Percentiles rank a stretch among this genome's conserved stretches.
phyloP scores from a whole-genome alignment of 2,797 vertebrate genomes.

The Remorina albescens region DNA sequence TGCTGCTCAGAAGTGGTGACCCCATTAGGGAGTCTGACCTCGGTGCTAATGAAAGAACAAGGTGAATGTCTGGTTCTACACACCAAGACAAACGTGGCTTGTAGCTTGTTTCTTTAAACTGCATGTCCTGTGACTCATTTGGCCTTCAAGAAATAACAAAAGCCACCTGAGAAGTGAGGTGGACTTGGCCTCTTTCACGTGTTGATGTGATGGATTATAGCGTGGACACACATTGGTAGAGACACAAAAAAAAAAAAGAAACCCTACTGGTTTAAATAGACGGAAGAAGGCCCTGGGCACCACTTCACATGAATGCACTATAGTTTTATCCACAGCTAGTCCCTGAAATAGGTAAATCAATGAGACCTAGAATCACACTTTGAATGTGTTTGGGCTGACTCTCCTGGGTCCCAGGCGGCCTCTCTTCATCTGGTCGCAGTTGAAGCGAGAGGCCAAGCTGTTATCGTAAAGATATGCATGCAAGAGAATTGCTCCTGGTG shows the following conservation, averaged over 20 bases:
- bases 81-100: constrained; percentile 20
- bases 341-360: neutral
- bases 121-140: constrained; percentile 55
- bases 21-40: constrained; percentile 34
- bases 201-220: constrained; percentile 59
- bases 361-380: constrained; percentile 1
- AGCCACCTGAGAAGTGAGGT: constrained; percentile 33
- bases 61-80: constrained; percentile 24
- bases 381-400: constrained; percentile 13
- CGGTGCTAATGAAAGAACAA: constrained; percentile 41
- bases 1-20: constrained; percentile 36
- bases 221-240: constrained; percentile 28
- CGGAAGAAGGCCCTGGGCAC: neutral
- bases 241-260: constrained; percentile 18
- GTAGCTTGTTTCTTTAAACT: constrained; percentile 8
- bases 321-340: neutral
- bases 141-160: constrained; percentile 8
- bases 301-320: neutral
- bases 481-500: constrained; percentile 55
- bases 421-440: constrained; percentile 24
- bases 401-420: constrained; percentile 7
- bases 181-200: constrained; percentile 54
- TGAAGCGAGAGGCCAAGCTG: constrained; percentile 59
- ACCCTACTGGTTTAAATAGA: neutral
- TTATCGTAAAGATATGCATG: constrained; percentile 63